phyloP scores from a whole-genome alignment of 2,113 vertebrate species.

The Brevimyrus niger region DNA sequence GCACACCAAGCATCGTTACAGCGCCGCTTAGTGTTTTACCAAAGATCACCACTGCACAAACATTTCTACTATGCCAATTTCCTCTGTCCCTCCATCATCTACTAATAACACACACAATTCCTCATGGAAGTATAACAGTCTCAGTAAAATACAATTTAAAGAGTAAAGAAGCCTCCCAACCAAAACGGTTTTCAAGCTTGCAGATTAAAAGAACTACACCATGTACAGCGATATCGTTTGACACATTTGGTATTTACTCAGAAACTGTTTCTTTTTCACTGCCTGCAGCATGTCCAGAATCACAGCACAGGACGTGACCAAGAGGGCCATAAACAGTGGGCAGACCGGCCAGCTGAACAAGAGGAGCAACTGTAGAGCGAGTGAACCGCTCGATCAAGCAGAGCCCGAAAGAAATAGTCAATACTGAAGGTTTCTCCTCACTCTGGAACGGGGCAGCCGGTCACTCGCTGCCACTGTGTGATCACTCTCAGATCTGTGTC shows the following conservation, averaged over 20 bases:
- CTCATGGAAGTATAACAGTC: background rate
- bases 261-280: background rate
- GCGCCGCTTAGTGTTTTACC: background rate
- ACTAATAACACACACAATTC: background rate
- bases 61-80: background rate
- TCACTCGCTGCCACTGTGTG: background rate
- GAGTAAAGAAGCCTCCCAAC: background rate
- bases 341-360: background rate
- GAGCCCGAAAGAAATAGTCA: background rate
- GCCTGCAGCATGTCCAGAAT: background rate
- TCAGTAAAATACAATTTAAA: background rate
- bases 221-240: background rate
- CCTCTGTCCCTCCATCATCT: background rate
- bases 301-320: background rate
- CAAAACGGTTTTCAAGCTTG: background rate
- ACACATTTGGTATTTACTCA: background rate
- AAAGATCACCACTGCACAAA: background rate
- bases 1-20: too few relatives aligned
- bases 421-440: background rate
- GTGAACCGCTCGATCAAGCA: background rate
- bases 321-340: background rate
- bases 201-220: background rate
- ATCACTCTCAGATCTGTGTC: background rate
- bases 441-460: background rate
- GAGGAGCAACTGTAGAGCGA: background rate